Evolutionary conservation across 2,888 invertebrate genomes (phyloP), one percentile per base, ranked within the genome.

Genomic region (Gerosis bhagava): DNA sequence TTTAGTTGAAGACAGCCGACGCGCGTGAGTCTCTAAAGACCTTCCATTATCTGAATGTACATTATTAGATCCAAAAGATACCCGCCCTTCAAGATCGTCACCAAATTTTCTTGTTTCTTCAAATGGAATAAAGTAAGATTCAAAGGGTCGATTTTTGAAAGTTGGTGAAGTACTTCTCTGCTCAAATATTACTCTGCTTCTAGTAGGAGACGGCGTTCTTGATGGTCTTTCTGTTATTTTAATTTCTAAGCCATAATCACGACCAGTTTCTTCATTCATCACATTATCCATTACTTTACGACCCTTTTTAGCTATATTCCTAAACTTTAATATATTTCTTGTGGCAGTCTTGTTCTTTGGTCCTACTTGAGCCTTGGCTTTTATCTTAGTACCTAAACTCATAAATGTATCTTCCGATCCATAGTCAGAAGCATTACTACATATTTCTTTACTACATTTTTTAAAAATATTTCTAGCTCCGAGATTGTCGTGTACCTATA

Each of bases 321-420:
- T 73, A 46, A 79, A 84, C 51, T 83, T 86, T 2, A 77, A 51
- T 39, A 70, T 68, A 55, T 77, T 82, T 55, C 79, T 84, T 4
- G 70, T 77, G 1, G 59, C 59, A 43, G 62, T 68, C 63, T 81
- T 82, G 11, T 62, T 70, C 60, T 79, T 86, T 3, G 74, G 63
- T 5, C 70, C 67, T 1, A 69, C 62, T 63, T 89, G 88, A 2
- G 89, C 89, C 67, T 77, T 87, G n/a, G 82, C 83, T 63, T 89
- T 89, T 31, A 89, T 89, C 67, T 89, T 89, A 24, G 84, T 82
- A 25, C 89, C 89, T 65, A 89, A 64, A 58, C 89, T 90, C 42
- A 86, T 80, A 53, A 72, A 88, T 1, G 89, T 90, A 43, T 89
- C 89, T 65, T 87, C 89, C 5, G 89, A 90, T 10, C 89, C 87